Evolutionary conservation across 2,888 invertebrate genomes (phyloP), one percentile per base, ranked within the genome.

Genomic region (Oligia strigilis): DNA sequence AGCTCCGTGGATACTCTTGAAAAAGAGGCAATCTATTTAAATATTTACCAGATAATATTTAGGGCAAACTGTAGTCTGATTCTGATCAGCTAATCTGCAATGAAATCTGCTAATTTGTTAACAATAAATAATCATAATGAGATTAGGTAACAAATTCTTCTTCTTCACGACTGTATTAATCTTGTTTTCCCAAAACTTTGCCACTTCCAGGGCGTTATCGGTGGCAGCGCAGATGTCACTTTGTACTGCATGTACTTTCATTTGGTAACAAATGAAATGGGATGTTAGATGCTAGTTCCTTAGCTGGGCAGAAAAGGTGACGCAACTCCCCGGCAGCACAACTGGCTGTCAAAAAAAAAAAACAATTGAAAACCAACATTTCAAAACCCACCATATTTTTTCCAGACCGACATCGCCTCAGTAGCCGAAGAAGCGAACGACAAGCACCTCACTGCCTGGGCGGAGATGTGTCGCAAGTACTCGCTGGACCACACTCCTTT

Each of bases 401-500:
- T 40, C 2, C 93, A 98, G 98, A 96, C 97, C 69, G 99, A 99
- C 95, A 98, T 99, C 95, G 97, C 97, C 1, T 97, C 98, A 14
- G 98, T 99, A 9, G 98, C 99, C 0, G 99, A 99, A 89, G 99
- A 99, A 91, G 99, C 99, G 0, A 99, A 99, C 94, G 99, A 99
- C 95, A 99, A 99, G 93, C 99, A 99, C 94, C 97, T 99, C 96
- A 98, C 98, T 0, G 99, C 99, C 36, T 99, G 99, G 99, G 99
- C 99, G 0, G 98, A 98, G 92, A 98, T 98, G 52, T 99, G 99
- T 93, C 97, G 98, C 85, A 96, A 97, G 84, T 98, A 98, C 94
- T 97, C 97, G 69, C 98, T 99, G 52, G 96, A 97, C 85, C 99
- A 99, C 96, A 98, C 99, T 40, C 99, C 99, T 2, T 97, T 99